Evolutionary conservation across 1,140 invertebrate species (phyloP).

Genomic region (Drosophila murphyi): DNA sequence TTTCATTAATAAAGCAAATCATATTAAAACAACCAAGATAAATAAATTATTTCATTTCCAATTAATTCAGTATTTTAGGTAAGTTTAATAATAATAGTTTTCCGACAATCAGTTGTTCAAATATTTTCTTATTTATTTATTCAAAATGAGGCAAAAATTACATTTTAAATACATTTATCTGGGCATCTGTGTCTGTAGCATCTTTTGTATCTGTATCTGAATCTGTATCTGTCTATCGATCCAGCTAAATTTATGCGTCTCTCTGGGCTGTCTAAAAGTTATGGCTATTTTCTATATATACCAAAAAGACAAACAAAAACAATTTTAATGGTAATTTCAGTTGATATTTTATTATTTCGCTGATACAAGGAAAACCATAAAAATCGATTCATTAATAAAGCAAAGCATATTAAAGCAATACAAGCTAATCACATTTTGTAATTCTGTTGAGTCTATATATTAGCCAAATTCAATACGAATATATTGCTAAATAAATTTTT

Average conservation of each 20-base stretch:
- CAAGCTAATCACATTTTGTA: background rate
- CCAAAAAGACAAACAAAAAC: background rate
- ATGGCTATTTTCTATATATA: conserved; percentile 6
- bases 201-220: background rate
- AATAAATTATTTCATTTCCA: no score
- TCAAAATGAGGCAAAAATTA: no score
- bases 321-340: background rate
- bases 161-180: conserved; percentile 20
- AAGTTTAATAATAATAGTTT: no score
- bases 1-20: no score
- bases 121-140: no score
- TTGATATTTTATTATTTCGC: background rate
- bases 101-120: no score
- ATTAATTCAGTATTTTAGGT: no score
- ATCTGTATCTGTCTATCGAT: conserved; percentile 24
- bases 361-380: no score
- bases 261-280: conserved; percentile 8
- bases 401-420: background rate
- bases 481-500: background rate
- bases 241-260: conserved; percentile 33
- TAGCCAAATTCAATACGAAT: no score
- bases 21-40: no score
- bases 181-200: conserved; percentile 16
- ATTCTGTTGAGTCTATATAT: background rate
- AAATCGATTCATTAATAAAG: conserved; percentile 13